phyloP scores from a whole-genome alignment of 2,113 vertebrate species.

The Neolamprologus sp. region DNA sequence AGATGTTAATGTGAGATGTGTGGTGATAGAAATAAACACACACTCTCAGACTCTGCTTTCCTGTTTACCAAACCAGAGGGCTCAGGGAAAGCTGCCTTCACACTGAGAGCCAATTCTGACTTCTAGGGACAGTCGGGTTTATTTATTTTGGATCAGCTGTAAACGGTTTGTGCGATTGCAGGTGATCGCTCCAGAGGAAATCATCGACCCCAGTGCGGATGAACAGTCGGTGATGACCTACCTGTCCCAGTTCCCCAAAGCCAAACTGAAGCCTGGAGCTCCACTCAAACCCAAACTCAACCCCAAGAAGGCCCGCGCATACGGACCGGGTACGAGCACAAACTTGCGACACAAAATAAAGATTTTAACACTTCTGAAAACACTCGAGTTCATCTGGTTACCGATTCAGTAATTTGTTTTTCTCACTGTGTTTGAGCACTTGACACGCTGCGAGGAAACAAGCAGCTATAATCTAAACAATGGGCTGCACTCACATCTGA shows the following conservation, averaged over 20 bases:
- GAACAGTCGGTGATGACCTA: constrained; percentile 93
- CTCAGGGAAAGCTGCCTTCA: not conserved
- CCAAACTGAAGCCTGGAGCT: constrained; percentile 86
- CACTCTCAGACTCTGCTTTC: not conserved
- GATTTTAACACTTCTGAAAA: not conserved
- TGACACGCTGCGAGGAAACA: constrained; percentile 41
- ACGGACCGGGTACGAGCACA: constrained; percentile 75
- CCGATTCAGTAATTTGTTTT: not conserved
- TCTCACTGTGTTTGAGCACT: not conserved
- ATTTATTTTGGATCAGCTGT: not conserved
- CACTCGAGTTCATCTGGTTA: not conserved
- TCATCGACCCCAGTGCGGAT: constrained; percentile 84
- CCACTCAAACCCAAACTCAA: constrained; percentile 84
- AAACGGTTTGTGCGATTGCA: constrained; percentile 3
- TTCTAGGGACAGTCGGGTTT: not conserved
- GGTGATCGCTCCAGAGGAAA: constrained; percentile 90
- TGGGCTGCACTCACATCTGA: not conserved
- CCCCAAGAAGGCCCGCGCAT: constrained; percentile 83
- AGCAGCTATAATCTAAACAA: constrained; percentile 33
- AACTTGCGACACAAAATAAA: not conserved
- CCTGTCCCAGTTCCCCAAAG: constrained; percentile 91
- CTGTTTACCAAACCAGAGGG: not conserved
- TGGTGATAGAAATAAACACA: not conserved
- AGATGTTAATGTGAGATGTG: not conserved
- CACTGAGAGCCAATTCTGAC: not conserved